phyloP scores from a whole-genome alignment of 2,888 invertebrate species.

The Pyralis farinalis region DNA sequence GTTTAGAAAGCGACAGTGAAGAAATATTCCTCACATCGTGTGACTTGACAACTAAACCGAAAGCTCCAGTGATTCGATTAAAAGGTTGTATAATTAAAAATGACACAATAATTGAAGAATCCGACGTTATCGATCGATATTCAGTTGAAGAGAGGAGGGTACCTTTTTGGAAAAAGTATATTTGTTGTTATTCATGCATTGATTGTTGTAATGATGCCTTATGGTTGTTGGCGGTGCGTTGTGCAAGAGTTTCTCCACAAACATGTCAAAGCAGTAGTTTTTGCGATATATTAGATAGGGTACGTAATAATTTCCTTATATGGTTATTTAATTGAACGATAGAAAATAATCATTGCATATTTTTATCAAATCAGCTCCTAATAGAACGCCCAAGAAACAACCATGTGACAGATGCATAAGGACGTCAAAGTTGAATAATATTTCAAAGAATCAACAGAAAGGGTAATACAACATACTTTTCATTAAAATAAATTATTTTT shows the following conservation, averaged over 20 bases:
- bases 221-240: constrained; percentile 65
- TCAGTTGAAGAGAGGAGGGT: constrained; percentile 18
- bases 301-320: constrained; percentile 46
- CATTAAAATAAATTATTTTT: too few relatives aligned
- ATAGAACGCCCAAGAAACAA: constrained; percentile 48
- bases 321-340: constrained; percentile 24
- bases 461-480: too few relatives aligned
- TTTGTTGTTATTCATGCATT: constrained; percentile 43
- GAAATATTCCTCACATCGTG: constrained; percentile 55
- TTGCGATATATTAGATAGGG: constrained; percentile 51
- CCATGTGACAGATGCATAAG: constrained; percentile 45
- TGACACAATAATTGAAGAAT: constrained; percentile 30
- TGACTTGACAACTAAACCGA: constrained; percentile 44
- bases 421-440: constrained; percentile 19
- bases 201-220: constrained; percentile 33
- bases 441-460: constrained; percentile 31
- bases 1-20: constrained; percentile 40
- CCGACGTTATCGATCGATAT: constrained; percentile 19
- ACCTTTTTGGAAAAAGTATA: constrained; percentile 42
- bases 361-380: constrained; percentile 35
- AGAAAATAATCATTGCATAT: constrained; percentile 19
- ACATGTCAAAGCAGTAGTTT: constrained; percentile 36
- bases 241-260: constrained; percentile 44
- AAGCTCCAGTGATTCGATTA: constrained; percentile 29
- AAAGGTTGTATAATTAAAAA: constrained; percentile 52